Conservation (phyloP, 2,113 vertebrate genomes). For the Potamarius usumacintae region DNA sequence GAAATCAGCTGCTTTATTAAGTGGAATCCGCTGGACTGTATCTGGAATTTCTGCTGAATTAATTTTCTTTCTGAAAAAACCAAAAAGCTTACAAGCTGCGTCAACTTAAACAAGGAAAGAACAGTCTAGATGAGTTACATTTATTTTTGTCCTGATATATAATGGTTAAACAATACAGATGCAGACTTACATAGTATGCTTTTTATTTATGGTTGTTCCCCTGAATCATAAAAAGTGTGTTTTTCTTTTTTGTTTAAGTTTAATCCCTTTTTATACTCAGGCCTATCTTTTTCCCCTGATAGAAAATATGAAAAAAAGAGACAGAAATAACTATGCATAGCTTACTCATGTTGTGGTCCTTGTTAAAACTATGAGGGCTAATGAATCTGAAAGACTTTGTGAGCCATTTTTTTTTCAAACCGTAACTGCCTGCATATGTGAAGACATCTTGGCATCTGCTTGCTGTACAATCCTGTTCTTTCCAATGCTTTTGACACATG, state of each 20-base stretch:
- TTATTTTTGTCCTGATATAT: background rate
- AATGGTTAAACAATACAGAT: background rate
- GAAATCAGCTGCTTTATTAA: background rate
- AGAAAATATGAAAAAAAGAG: background rate
- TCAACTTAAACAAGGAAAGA: background rate
- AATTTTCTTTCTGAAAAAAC: background rate
- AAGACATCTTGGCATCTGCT: background rate
- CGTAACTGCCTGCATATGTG: background rate
- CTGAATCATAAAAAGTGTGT: background rate
- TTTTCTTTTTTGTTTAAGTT: background rate
- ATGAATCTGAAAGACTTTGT: background rate
- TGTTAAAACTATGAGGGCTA: background rate
- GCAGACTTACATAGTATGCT: background rate
- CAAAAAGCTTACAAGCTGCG: background rate
- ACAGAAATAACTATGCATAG: background rate
- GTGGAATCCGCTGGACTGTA: background rate
- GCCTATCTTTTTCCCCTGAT: too few relatives aligned
- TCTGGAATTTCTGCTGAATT: background rate
- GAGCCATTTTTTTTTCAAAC: background rate
- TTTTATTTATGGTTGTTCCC: background rate
- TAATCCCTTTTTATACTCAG: background rate
- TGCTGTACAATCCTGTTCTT: background rate
- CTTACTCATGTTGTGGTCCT: background rate
- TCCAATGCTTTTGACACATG: background rate
- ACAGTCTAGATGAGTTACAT: background rate